Conservation (phyloP, 2,888 invertebrate genomes). For the Melanostoma mellinum region DNA sequence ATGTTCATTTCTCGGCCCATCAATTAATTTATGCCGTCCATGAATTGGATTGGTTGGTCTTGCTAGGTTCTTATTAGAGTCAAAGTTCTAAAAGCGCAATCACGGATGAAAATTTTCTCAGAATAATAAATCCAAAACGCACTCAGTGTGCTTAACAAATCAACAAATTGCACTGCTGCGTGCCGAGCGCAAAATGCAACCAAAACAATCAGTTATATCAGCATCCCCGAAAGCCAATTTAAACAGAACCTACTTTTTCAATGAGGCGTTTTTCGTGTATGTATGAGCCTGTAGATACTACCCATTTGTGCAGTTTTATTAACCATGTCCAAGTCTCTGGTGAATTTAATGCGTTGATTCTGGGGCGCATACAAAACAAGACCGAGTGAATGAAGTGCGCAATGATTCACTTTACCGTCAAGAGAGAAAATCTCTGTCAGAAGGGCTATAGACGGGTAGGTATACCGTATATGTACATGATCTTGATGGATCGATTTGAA, state of each 20-base stretch:
- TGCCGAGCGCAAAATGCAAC: constrained; percentile 36
- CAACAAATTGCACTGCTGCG: constrained; percentile 50
- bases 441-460: not conserved
- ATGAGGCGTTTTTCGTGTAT: constrained; percentile 1
- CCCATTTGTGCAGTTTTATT: constrained; percentile 14
- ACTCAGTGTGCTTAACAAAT: constrained; percentile 43
- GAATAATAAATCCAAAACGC: constrained; percentile 9
- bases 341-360: constrained; percentile 43
- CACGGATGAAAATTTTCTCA: constrained; percentile 3
- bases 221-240: constrained; percentile 22
- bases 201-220: constrained; percentile 7
- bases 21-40: constrained; percentile 52
- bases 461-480: constrained; percentile 25
- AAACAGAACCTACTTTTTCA: constrained; percentile 46
- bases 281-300: not conserved
- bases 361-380: constrained; percentile 42
- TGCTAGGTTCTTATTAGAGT: constrained; percentile 17
- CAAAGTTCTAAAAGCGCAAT: constrained; percentile 17
- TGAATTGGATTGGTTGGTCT: not conserved
- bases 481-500: constrained; percentile 46
- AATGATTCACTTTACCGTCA: constrained; percentile 30
- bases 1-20: constrained; percentile 25
- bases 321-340: constrained; percentile 19
- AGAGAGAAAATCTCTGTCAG: not conserved
- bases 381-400: constrained; percentile 44